Conservation (phyloP, 53 echinoderm and acorn worm genomes). For the Stichopus horrens region DNA sequence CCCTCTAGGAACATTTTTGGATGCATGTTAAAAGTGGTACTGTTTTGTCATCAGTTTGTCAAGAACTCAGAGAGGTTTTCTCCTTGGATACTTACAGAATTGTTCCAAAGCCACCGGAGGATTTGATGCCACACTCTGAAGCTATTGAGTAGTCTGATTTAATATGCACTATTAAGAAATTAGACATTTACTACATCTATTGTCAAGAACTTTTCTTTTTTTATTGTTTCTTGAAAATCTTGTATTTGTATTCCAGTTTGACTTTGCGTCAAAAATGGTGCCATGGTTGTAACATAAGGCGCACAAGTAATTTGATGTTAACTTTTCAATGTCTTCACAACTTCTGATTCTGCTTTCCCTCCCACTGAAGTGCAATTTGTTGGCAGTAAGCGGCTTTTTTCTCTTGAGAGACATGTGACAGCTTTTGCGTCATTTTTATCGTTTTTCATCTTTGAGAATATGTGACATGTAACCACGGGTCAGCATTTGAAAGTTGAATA, state of each 20-base stretch:
- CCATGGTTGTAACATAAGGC: slow-evolving; percentile 40
- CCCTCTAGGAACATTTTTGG: neutral
- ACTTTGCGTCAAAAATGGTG: slow-evolving; percentile 41
- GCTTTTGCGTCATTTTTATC: slow-evolving; percentile 27
- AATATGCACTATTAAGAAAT: slow-evolving; percentile 33
- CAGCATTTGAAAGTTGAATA: slow-evolving; percentile 39
- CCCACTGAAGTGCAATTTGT: slow-evolving; percentile 57
- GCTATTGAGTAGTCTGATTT: slow-evolving; percentile 13
- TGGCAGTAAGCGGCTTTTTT: slow-evolving; percentile 53
- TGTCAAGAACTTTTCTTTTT: neutral
- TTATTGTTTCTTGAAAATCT: slow-evolving; percentile 32
- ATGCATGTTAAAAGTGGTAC: neutral
- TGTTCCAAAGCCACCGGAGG: slow-evolving; percentile 1
- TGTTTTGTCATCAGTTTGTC: neutral
- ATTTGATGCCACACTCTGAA: slow-evolving; percentile 1
- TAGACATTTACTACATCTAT: neutral
- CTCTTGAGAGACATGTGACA: slow-evolving; percentile 31
- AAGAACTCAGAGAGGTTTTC: neutral
- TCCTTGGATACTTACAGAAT: neutral
- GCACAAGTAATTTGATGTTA: slow-evolving; percentile 45
- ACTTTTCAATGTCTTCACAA: slow-evolving; percentile 49
- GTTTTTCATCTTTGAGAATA: slow-evolving; percentile 4
- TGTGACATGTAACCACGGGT: slow-evolving; percentile 39
- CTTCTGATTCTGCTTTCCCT: slow-evolving; percentile 53
- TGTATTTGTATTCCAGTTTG: slow-evolving; percentile 50